These are phyloP conservation scores for Crotophaga sulcirostris DNA, from an alignment of 2,113 vertebrate species.

Conservation along the genomic window DNA sequence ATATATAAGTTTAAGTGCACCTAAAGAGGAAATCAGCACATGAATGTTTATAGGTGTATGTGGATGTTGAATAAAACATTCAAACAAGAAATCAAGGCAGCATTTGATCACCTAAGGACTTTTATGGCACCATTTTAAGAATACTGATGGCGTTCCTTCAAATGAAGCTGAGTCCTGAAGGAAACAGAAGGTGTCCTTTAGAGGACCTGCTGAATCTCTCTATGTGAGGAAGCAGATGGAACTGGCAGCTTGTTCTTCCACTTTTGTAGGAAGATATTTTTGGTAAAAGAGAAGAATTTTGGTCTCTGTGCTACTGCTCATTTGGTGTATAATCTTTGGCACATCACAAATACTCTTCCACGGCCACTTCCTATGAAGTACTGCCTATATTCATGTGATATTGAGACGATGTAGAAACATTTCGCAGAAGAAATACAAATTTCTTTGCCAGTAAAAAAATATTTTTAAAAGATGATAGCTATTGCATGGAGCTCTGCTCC, in stretches of 20 bases:
- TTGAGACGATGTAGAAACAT: background rate
- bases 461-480: background rate
- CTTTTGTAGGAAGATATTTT: conserved; percentile 15
- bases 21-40: background rate
- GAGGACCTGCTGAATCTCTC: background rate
- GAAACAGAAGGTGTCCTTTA: conserved; percentile 24
- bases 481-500: background rate
- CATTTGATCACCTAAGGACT: background rate
- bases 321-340: background rate
- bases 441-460: background rate
- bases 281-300: conserved; percentile 4
- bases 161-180: background rate
- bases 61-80: background rate
- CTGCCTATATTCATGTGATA: background rate
- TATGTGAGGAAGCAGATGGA: conserved; percentile 19
- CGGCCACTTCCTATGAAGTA: background rate
- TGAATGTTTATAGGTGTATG: background rate
- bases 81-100: background rate
- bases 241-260: conserved; percentile 20
- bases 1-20: background rate
- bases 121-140: background rate
- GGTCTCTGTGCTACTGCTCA: background rate
- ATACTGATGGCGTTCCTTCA: conserved; percentile 1
- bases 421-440: background rate
- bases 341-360: background rate